A percentile compares a stretch with the other conserved stretches of the same genome.
Conservation (phyloP, 1,140 invertebrate genomes). For the Meloidogyne hapla region DNA sequence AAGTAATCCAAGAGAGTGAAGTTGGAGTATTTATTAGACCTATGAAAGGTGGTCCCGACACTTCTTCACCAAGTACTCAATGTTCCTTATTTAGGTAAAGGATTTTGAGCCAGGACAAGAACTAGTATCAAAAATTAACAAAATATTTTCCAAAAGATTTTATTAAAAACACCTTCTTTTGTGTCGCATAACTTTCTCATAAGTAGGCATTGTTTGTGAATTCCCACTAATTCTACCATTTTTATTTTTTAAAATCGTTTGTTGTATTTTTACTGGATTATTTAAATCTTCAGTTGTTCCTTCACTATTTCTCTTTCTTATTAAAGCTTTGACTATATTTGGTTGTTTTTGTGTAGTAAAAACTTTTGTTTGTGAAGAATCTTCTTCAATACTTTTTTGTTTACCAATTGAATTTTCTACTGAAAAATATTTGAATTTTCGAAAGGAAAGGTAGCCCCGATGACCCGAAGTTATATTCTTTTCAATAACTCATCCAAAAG, state of each 20-base stretch:
- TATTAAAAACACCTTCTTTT: constrained; percentile 47
- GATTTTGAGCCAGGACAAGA: too few relatives aligned
- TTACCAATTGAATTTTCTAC: not conserved
- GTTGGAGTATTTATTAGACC: too few relatives aligned
- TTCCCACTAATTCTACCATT: not conserved
- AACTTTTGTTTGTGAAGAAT: not conserved
- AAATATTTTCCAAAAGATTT: not conserved
- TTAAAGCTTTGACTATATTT: constrained; percentile 17
- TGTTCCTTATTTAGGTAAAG: too few relatives aligned
- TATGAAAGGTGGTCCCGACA: too few relatives aligned
- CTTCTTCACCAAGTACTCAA: too few relatives aligned
- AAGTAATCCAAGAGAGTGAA: too few relatives aligned
- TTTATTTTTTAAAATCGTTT: not conserved
- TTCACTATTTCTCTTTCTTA: not conserved
- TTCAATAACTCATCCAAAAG: too few relatives aligned
- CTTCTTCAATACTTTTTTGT: not conserved
- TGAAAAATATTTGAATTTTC: not conserved
- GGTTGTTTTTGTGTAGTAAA: not conserved
- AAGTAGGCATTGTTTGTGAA: constrained; percentile 28
- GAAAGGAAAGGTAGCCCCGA: too few relatives aligned
- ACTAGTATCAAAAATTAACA: constrained; percentile 19
- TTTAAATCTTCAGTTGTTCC: not conserved
- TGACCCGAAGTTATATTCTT: too few relatives aligned
- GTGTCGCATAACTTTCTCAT: constrained; percentile 62
- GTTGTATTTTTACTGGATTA: constrained; percentile 10